A percentile compares a stretch with the other conserved stretches of the same genome.
Evolutionary conservation across 2,113 vertebrate species (phyloP).

Genomic region (Oncorhynchus gorbuscha): DNA sequence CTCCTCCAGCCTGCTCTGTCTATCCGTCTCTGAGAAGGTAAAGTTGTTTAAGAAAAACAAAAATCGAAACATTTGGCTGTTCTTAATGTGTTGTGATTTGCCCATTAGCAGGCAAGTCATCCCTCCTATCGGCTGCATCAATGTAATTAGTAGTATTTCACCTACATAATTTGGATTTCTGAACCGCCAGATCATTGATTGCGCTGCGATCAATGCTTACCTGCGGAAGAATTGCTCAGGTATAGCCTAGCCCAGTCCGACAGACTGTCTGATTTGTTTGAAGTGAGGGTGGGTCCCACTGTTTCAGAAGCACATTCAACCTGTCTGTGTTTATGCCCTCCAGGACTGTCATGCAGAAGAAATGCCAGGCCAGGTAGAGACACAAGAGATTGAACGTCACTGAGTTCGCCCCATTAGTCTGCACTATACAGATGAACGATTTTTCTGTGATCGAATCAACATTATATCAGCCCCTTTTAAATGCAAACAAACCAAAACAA

Average conservation of each 20-base stretch:
- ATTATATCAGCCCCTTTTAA: too few species aligned
- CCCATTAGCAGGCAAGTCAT: conserved; percentile 69
- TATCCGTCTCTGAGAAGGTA: conserved; percentile 55
- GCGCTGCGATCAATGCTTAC: conserved; percentile 21
- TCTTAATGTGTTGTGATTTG: conserved; percentile 77
- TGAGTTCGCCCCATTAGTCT: too few species aligned
- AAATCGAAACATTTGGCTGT: conserved; percentile 65
- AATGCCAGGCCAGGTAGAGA: too few species aligned
- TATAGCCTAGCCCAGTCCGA: conserved; percentile 1
- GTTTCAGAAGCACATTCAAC: conserved; percentile 17
- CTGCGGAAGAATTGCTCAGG: conserved; percentile 26
- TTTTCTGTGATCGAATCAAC: too few species aligned
- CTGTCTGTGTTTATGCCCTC: conserved; percentile 9
- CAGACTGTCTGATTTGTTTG: neutral
- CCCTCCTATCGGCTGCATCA: conserved; percentile 52
- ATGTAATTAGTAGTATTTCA: conserved; percentile 70
- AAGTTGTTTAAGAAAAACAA: conserved; percentile 52
- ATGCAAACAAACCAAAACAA: too few species aligned
- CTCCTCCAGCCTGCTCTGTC: conserved; percentile 30
- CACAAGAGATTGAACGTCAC: too few species aligned
- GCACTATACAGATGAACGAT: too few species aligned
- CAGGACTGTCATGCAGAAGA: too few species aligned
- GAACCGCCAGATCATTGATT: conserved; percentile 60
- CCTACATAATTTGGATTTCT: conserved; percentile 66
- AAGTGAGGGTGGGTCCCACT: neutral